A percentile compares a stretch with the other conserved stretches of the same genome.
phyloP scores from a whole-genome alignment of 2,797 vertebrate species.

The Melopsittacus undulatus region DNA sequence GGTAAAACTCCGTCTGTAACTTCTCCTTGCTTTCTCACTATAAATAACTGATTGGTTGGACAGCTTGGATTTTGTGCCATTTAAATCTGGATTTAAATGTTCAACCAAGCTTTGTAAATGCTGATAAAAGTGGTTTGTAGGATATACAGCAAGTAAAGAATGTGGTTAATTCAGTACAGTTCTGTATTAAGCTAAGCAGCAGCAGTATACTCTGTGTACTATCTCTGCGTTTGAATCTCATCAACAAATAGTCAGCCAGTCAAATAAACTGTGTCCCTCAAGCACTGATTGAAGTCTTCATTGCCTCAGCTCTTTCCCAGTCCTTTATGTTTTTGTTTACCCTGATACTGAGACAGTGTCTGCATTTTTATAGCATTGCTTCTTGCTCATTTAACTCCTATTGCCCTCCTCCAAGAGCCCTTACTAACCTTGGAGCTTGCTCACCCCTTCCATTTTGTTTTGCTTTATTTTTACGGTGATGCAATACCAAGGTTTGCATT shows the following conservation, averaged over 20 bases:
- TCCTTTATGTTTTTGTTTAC: background rate
- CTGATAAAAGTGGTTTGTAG: background rate
- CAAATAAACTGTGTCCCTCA: background rate
- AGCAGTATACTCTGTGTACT: background rate
- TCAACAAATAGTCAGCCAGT: background rate
- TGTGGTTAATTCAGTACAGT: background rate
- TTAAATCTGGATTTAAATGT: background rate
- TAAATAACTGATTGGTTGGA: background rate
- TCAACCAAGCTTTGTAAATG: fast-evolving
- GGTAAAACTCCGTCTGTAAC: background rate
- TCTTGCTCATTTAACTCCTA: background rate
- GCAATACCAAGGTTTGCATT: background rate
- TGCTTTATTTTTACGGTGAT: background rate
- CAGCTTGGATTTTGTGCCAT: background rate
- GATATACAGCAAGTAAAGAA: background rate
- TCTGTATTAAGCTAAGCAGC: background rate
- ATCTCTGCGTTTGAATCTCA: background rate
- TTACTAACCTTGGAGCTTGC: background rate
- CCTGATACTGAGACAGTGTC: background rate
- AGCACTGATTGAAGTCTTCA: background rate
- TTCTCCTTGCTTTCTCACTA: background rate
- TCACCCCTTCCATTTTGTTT: background rate
- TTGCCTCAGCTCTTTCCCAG: background rate
- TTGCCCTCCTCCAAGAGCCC: background rate
- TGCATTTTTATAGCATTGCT: background rate